Conservation (phyloP, 2,888 invertebrate species). For the Lasioglossum oenotherae region DNA sequence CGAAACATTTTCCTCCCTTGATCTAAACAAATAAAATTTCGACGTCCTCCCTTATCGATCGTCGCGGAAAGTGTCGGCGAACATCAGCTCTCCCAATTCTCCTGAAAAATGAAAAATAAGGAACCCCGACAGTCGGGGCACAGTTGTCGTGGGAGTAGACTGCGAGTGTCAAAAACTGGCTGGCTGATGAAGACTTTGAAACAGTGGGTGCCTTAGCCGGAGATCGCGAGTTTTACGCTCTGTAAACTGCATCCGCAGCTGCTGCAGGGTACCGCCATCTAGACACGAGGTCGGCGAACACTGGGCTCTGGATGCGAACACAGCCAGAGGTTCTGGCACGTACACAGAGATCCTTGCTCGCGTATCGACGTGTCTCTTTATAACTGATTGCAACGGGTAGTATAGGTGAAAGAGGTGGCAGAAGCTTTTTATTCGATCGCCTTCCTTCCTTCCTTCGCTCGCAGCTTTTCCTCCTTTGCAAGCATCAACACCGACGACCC, state of each 20-base stretch:
- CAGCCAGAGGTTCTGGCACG: constrained; percentile 8
- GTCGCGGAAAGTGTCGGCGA: not conserved
- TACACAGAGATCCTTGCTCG: constrained; percentile 26
- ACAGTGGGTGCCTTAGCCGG: constrained; percentile 5
- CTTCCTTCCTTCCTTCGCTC: constrained; percentile 47
- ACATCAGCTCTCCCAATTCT: not conserved
- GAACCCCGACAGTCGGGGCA: not conserved
- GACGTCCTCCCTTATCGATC: constrained; percentile 1
- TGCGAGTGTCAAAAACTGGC: constrained; percentile 43
- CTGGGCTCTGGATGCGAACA: not conserved
- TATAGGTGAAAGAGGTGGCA: constrained; percentile 51
- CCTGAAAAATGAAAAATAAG: not conserved
- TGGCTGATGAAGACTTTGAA: constrained; percentile 44
- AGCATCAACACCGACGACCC: constrained; percentile 46
- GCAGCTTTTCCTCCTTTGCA: constrained; percentile 41
- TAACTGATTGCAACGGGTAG: constrained; percentile 68
- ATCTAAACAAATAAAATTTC: not conserved
- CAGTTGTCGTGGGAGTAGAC: not conserved
- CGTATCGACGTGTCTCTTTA: constrained; percentile 66
- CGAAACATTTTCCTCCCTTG: not conserved
- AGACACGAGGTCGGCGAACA: constrained; percentile 20
- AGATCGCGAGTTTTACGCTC: constrained; percentile 33
- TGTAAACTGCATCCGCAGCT: constrained; percentile 13
- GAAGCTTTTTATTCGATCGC: constrained; percentile 67
- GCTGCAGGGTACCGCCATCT: constrained; percentile 47